Evolutionary conservation across 2,113 vertebrate species (phyloP).

Genomic region (Tapirus terrestris): DNA sequence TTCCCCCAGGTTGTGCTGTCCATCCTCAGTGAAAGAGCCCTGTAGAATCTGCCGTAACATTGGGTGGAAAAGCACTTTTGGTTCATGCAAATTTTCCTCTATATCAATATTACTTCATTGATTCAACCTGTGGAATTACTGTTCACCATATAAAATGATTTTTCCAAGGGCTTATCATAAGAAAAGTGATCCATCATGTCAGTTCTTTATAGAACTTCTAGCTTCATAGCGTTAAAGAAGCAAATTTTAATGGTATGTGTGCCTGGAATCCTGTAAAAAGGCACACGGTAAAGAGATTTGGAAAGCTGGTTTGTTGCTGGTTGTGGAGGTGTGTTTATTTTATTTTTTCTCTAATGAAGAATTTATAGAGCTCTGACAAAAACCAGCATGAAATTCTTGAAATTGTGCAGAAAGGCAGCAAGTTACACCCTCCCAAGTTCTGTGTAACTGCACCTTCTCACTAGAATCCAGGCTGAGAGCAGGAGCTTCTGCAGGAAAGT

Average conservation of each 20-base stretch:
- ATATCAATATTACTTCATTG: neutral
- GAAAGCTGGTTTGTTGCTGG: neutral
- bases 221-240: neutral
- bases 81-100: neutral
- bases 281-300: neutral
- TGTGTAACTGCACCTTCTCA: neutral
- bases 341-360: neutral
- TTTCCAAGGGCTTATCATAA: neutral
- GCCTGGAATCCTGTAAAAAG: neutral
- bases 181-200: neutral
- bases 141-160: neutral
- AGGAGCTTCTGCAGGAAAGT: neutral
- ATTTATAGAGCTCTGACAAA: constrained; percentile 46
- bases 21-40: neutral
- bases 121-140: neutral
- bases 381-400: constrained; percentile 36
- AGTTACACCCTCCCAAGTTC: neutral
- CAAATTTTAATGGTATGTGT: neutral
- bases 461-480: neutral
- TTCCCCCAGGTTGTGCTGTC: neutral
- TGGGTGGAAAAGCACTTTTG: neutral
- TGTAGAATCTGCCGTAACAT: neutral
- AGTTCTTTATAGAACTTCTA: neutral
- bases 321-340: neutral
- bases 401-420: constrained; percentile 34